Conservation (phyloP, 2,113 vertebrate species). For the Ammodytes marinus region DNA sequence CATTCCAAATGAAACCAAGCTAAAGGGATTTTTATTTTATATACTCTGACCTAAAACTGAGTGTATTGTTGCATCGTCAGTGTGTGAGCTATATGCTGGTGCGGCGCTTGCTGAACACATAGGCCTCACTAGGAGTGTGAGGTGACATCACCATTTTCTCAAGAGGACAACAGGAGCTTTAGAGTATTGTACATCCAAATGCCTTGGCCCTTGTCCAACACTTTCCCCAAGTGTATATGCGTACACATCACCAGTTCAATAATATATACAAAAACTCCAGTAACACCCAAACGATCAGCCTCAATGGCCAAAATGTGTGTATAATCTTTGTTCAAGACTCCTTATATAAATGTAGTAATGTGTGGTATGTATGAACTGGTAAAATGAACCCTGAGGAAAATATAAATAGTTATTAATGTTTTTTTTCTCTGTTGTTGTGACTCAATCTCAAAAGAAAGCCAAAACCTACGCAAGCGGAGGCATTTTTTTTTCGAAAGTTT, state of each 20-base stretch:
- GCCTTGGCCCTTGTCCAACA: constrained; percentile 26
- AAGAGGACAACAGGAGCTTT: constrained; percentile 50
- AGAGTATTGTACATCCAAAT: constrained; percentile 41
- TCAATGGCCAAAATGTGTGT: constrained; percentile 37
- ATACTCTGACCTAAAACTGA: constrained; percentile 21
- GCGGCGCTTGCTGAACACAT: constrained; percentile 51
- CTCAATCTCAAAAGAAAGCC: constrained; percentile 49
- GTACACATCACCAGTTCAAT: constrained; percentile 28
- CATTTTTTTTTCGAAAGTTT: constrained; percentile 40
- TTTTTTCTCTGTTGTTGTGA: constrained; percentile 9
- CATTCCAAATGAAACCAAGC: constrained; percentile 33
- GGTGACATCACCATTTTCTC: constrained; percentile 70
- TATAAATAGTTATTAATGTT: constrained; percentile 52
- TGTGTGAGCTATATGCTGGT: constrained; percentile 64
- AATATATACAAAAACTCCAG: constrained; percentile 56
- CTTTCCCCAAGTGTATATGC: not conserved
- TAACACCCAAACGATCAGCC: constrained; percentile 38
- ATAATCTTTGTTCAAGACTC: constrained; percentile 55
- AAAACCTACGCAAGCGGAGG: constrained; percentile 59
- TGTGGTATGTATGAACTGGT: constrained; percentile 58
- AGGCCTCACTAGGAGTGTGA: constrained; percentile 57
- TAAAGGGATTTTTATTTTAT: not conserved
- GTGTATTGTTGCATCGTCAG: constrained; percentile 34
- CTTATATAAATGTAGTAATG: constrained; percentile 63
- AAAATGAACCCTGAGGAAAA: constrained; percentile 79